Evolutionary conservation across 2,888 invertebrate genomes (phyloP).

Genomic region (Apomyelois bistriatella): DNA sequence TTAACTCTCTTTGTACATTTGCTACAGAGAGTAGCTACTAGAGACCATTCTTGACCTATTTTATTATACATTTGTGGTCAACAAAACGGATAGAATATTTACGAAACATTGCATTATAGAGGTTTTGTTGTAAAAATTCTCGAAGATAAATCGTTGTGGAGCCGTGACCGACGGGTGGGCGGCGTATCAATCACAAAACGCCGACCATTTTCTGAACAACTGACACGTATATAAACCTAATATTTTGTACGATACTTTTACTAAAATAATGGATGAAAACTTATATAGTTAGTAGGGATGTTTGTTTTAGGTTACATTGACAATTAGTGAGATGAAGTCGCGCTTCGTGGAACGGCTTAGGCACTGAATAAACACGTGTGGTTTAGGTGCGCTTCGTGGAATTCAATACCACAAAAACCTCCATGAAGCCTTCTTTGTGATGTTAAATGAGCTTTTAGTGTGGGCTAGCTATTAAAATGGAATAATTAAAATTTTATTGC

Average conservation of each 20-base stretch:
- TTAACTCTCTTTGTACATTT: no score
- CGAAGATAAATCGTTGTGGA: constrained; percentile 48
- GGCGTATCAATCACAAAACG: constrained; percentile 50
- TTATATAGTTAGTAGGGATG: neutral
- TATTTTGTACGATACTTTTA: constrained; percentile 33
- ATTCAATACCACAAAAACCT: no score
- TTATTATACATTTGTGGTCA: neutral
- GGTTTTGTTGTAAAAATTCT: constrained; percentile 40
- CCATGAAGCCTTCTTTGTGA: no score
- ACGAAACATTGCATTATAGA: constrained; percentile 30
- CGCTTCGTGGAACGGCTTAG: no score
- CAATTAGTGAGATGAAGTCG: no score
- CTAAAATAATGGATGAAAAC: constrained; percentile 16
- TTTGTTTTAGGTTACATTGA: no score
- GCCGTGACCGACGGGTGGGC: constrained; percentile 38
- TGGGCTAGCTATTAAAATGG: no score
- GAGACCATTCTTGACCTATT: neutral
- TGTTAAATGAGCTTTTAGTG: no score
- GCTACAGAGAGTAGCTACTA: no score
- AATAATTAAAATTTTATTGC: no score
- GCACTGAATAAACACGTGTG: no score
- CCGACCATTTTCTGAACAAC: constrained; percentile 50
- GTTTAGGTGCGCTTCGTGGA: no score
- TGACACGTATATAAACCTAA: constrained; percentile 49
- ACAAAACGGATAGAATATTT: constrained; percentile 21